Evolutionary conservation across 2,113 vertebrate species (phyloP).

Genomic region (Plecotus auritus): DNA sequence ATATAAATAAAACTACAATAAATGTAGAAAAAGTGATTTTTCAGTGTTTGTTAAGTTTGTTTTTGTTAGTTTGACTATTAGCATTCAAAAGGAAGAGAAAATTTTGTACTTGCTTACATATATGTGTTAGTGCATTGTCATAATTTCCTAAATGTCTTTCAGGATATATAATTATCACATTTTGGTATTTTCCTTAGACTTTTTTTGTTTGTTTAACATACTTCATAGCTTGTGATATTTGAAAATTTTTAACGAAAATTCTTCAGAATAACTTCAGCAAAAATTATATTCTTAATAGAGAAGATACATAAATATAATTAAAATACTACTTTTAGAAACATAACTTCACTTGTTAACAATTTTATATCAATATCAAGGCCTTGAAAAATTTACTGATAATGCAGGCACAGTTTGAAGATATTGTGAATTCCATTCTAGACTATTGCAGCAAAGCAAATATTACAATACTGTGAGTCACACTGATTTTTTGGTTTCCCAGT

Average conservation of each 20-base stretch:
- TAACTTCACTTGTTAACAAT: slow-evolving; percentile 72
- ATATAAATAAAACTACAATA: slow-evolving; percentile 8
- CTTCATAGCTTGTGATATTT: not conserved
- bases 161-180: not conserved
- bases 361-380: slow-evolving; percentile 69
- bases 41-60: not conserved
- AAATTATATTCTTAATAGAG: slow-evolving; percentile 73
- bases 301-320: slow-evolving; percentile 69
- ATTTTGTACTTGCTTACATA: not conserved
- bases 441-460: not conserved
- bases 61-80: not conserved
- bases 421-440: not conserved
- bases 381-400: slow-evolving; percentile 67
- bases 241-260: not conserved
- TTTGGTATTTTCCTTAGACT: not conserved
- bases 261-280: slow-evolving; percentile 63
- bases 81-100: not conserved
- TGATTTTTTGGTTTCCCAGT: not conserved
- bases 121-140: not conserved
- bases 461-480: not conserved
- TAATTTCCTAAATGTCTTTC: slow-evolving; percentile 1
- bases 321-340: slow-evolving; percentile 66
- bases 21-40: slow-evolving; percentile 17
- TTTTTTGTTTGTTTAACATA: not conserved
- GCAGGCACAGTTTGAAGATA: not conserved